Evolutionary conservation across 2,113 vertebrate genomes (phyloP).

Genomic region (Archilochus colubris): DNA sequence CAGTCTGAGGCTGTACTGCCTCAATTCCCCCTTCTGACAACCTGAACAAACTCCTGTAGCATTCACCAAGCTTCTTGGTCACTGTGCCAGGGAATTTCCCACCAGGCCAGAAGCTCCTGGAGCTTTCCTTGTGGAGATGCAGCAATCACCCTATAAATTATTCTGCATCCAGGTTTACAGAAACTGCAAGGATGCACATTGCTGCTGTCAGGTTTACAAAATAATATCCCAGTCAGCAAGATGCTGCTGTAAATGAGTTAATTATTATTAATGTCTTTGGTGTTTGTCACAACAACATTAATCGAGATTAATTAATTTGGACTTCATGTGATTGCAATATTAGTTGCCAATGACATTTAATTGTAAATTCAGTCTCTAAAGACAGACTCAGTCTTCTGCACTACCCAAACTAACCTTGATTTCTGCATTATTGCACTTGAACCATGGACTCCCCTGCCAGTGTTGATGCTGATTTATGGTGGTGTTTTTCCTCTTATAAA

Average conservation of each 20-base stretch:
- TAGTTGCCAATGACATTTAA: not conserved
- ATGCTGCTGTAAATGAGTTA: slow-evolving; percentile 58
- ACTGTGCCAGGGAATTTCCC: not conserved
- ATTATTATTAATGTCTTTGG: slow-evolving; percentile 54
- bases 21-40: too few relatives aligned
- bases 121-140: not conserved
- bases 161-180: slow-evolving; percentile 20
- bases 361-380: slow-evolving; percentile 32
- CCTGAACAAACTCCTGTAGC: not conserved
- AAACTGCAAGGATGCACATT: slow-evolving; percentile 47
- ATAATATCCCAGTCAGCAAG: slow-evolving; percentile 38
- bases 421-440: not conserved
- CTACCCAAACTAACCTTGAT: not conserved
- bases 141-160: not conserved
- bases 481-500: not conserved
- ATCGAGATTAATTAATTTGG: slow-evolving; percentile 56
- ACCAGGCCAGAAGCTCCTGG: not conserved
- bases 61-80: not conserved
- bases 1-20: too few relatives aligned
- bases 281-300: slow-evolving; percentile 61
- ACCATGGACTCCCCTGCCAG: not conserved
- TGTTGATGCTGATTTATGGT: not conserved
- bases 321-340: slow-evolving; percentile 30
- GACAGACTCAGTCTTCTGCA: not conserved
- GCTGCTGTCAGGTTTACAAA: slow-evolving; percentile 25